Evolutionary conservation across 2,113 vertebrate species (phyloP).

Genomic region (Camelus dromedarius): DNA sequence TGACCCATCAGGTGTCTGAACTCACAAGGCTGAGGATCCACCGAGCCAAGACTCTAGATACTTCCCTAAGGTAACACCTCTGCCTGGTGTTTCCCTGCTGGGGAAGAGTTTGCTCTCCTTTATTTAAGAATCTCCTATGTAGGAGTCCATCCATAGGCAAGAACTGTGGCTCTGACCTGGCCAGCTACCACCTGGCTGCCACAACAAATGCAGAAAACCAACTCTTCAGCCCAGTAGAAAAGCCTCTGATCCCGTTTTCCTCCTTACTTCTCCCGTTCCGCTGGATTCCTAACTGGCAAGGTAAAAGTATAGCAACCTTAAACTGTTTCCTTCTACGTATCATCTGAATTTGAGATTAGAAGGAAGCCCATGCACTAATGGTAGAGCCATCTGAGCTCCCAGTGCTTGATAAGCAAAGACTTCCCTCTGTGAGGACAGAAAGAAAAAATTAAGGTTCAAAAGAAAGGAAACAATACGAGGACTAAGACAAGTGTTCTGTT

Average conservation of each 20-base stretch:
- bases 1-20: not conserved
- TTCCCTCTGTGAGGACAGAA: not conserved
- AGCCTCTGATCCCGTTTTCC: not conserved
- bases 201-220: not conserved
- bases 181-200: not conserved
- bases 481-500: not conserved
- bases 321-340: not conserved
- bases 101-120: not conserved
- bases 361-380: not conserved
- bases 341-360: not conserved
- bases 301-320: not conserved
- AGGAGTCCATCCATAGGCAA: not conserved
- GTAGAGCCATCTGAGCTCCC: not conserved
- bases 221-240: not conserved
- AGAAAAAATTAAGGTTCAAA: not conserved
- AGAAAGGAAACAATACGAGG: not conserved
- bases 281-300: slow-evolving; percentile 5
- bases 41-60: not conserved
- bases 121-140: not conserved
- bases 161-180: not conserved
- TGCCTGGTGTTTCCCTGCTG: not conserved
- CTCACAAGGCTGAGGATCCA: not conserved
- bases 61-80: not conserved
- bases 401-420: not conserved
- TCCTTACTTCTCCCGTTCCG: not conserved